Base-by-base conservation (phyloP, 2,113 vertebrate species). In the Hydropotes inermis region DNA sequence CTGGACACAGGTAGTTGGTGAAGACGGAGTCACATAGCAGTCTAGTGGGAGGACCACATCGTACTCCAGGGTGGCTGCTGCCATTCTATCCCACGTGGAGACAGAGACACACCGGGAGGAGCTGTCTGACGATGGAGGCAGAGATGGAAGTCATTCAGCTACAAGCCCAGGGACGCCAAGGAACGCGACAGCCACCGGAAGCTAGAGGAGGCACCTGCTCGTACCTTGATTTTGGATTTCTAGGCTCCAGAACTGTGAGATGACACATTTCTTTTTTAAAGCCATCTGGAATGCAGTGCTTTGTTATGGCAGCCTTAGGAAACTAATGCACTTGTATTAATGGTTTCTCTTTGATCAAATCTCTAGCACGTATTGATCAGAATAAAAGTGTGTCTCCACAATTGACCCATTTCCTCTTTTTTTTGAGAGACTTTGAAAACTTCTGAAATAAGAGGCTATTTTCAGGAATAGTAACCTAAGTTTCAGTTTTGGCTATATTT, bases 401-500 rank as follows among this genome's bases (percentile, higher is more conserved):
- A 87, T 61, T 95, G 23, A 97, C 95, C 83, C 52, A 82, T 96
- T 98, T 94, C 47, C 28, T 79, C 81, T n/a, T 12, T 39, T 70
- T 95, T 98, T 52, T 91, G 57, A 97, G 87, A 94, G 52, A 92
- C 82, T 95, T 36, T 85, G 58, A 6, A 15, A 94, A 60, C 94
- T 98, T 90, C 93, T 96, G 88, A 98, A 97, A 97, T 97, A 98
- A 97, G 94, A 91, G 67, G 95, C 78, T 97, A 93, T 84, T 97
- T 99, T 98, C 88, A 93, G 96, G 96, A 98, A 94, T 6, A 97
- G 85, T 50, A 98, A 97, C 52, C 92, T 55, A 70, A 60, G 91
- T 96, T 98, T 97, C 97, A 89, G 95, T 96, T 96, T 98, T 92
- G 79, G 92, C 97, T 92, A 79, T 94, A 97, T 98, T 99, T 98